Evolutionary conservation across 2,113 vertebrate species (phyloP).

Genomic region (Macrotus californicus): DNA sequence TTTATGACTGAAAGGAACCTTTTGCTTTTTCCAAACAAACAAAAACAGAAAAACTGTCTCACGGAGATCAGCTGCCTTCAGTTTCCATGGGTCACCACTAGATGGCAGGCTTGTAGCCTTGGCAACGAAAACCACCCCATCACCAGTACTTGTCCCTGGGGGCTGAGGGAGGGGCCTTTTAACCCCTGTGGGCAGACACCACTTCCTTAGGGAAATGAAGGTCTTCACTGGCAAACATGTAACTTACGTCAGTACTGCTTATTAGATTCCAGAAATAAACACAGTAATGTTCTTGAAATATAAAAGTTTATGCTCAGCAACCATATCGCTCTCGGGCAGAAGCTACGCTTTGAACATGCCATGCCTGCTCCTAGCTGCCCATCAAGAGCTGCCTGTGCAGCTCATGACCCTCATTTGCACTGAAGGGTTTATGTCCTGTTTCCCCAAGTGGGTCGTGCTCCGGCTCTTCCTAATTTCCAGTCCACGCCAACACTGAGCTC

Average conservation of each 20-base stretch:
- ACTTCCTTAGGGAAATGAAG: not conserved
- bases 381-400: not conserved
- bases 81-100: conserved; percentile 27
- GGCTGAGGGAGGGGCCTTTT: not conserved
- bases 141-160: too few relatives aligned
- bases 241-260: not conserved
- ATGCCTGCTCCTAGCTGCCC: not conserved
- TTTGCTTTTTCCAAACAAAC: not conserved
- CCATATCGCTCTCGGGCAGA: not conserved
- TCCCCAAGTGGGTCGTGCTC: not conserved
- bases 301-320: not conserved
- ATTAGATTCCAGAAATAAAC: conserved; percentile 26
- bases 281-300: not conserved
- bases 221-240: not conserved
- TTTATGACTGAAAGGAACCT: not conserved
- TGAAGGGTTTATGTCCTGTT: not conserved
- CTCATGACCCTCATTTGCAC: not conserved
- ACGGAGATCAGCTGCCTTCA: not conserved
- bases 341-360: not conserved
- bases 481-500: not conserved
- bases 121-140: not conserved
- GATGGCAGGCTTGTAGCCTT: conserved; percentile 38
- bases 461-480: not conserved
- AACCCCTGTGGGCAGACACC: not conserved
- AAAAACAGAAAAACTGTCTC: not conserved